Evolutionary conservation across 35 echinoderm and acorn worm genomes (phyloP).

Genomic region (Strongylocentrotus purpuratus): DNA sequence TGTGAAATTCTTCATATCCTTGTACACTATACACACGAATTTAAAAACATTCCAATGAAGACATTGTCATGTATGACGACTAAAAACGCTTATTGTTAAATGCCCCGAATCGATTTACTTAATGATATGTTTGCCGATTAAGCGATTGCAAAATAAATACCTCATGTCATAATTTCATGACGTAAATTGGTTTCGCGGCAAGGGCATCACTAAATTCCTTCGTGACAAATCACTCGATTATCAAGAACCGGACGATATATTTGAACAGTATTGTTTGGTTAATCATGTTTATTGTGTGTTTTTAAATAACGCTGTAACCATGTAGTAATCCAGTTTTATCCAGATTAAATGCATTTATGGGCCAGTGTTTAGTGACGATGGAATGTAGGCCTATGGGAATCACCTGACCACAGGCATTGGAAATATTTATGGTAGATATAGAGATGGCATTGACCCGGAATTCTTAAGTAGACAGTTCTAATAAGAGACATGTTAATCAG

Average conservation of each 20-base stretch:
- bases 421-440: neutral
- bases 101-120: too few relatives aligned
- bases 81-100: too few relatives aligned
- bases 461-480: too few relatives aligned
- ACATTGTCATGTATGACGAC: too few relatives aligned
- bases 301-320: neutral
- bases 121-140: neutral
- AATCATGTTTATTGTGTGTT: neutral
- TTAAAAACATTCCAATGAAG: too few relatives aligned
- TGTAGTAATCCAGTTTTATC: neutral
- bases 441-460: neutral
- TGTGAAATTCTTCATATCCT: too few relatives aligned
- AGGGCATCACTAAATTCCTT: neutral
- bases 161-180: neutral
- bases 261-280: neutral
- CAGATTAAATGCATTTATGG: neutral
- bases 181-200: neutral
- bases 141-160: neutral
- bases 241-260: neutral
- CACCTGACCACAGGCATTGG: neutral
- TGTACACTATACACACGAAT: too few relatives aligned
- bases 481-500: too few relatives aligned
- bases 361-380: neutral
- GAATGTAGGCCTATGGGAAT: neutral
- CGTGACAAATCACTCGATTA: neutral